These are phyloP conservation scores for Cyclophora punctaria DNA, from an alignment of 2,888 invertebrate species.

Conservation along the genomic window DNA sequence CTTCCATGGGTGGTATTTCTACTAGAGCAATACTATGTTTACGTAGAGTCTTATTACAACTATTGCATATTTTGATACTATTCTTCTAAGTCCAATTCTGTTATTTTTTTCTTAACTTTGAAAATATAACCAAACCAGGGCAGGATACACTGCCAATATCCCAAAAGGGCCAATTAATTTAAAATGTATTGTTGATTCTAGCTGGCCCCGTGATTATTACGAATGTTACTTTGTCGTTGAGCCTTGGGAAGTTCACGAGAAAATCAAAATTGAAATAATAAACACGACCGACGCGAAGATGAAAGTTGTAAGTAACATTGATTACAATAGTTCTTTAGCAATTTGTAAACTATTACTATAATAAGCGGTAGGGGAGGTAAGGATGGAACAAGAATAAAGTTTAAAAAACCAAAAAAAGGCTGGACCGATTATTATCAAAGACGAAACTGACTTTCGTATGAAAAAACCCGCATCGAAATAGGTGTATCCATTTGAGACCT, in stretches of 20 bases:
- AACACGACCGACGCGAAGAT: slow-evolving; percentile 27
- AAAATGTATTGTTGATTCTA: slow-evolving; percentile 10
- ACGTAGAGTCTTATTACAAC: too few species aligned
- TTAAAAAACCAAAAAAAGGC: too few species aligned
- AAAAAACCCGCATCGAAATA: too few species aligned
- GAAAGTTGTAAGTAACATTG: slow-evolving; percentile 37
- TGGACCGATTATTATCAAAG: too few species aligned
- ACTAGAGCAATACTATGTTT: too few species aligned
- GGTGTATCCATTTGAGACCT: too few species aligned
- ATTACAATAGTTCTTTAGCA: neutral
- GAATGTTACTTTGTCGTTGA: slow-evolving; percentile 43
- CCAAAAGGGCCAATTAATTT: slow-evolving; percentile 5
- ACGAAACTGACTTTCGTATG: too few species aligned
- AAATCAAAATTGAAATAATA: slow-evolving; percentile 31
- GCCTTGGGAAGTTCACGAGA: slow-evolving; percentile 56
- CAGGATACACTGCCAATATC: neutral
- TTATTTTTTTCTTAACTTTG: slow-evolving; percentile 3
- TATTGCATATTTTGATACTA: too few species aligned
- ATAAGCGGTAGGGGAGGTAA: too few species aligned
- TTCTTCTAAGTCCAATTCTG: neutral
- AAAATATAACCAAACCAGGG: neutral
- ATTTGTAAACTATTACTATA: too few species aligned
- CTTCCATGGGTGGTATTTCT: too few species aligned
- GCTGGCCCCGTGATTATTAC: slow-evolving; percentile 61
- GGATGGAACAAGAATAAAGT: too few species aligned